A percentile compares a stretch with the other conserved stretches of the same genome.
These are phyloP conservation scores for Gopherus evgoodei DNA, from an alignment of 2,113 vertebrate genomes.

Conservation along the genomic window DNA sequence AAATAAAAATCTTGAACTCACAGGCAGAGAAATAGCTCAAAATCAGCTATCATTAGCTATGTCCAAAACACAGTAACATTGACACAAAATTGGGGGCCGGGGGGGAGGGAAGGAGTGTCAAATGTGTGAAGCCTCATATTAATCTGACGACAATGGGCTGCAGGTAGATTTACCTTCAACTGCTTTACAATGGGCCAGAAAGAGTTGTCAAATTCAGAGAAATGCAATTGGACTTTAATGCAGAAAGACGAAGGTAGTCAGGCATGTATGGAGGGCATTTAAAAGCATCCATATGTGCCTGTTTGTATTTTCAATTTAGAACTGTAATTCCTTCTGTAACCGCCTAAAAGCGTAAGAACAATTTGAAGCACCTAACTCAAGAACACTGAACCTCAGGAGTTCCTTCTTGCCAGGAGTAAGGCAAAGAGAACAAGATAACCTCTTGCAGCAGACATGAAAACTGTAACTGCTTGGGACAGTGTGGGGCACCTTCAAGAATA, in stretches of 20 bases:
- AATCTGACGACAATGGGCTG: not conserved
- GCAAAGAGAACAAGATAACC: not conserved
- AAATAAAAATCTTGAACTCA: not conserved
- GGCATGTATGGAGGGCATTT: not conserved
- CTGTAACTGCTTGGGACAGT: not conserved
- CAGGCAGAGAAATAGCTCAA: not conserved
- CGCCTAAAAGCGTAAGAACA: not conserved
- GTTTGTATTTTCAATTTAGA: not conserved
- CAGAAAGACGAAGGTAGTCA: not conserved
- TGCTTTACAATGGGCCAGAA: not conserved
- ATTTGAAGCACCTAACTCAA: not conserved
- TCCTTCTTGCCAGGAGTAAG: accelerated
- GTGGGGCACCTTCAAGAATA: not conserved
- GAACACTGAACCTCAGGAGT: not conserved
- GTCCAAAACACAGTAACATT: not conserved
- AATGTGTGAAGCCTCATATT: not conserved
- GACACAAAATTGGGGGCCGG: not conserved
- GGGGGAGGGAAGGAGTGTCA: not conserved
- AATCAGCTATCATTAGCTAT: not conserved
- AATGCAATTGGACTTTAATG: not conserved
- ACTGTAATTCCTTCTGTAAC: not conserved
- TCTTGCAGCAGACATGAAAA: not conserved
- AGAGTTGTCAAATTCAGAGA: not conserved
- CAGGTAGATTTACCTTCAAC: not conserved
- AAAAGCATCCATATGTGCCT: not conserved